These are phyloP conservation scores for Pantherophis vulpinus DNA, from an alignment of 2,797 vertebrate genomes.

Conservation along the genomic window DNA sequence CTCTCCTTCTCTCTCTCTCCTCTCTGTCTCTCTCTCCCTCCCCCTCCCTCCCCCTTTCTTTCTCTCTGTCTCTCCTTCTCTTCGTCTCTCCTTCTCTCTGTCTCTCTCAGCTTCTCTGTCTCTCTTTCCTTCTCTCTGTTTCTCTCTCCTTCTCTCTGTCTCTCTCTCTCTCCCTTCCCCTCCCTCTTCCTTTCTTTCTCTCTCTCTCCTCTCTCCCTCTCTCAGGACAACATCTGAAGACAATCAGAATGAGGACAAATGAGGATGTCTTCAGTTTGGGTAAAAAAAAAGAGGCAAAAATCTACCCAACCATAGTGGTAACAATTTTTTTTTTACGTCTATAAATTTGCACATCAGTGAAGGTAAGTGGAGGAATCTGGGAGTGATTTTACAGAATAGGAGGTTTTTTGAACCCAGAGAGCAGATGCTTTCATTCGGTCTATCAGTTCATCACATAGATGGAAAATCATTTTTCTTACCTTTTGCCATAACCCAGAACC, in stretches of 20 bases:
- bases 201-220: background rate
- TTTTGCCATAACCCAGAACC: background rate
- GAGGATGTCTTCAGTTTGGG: background rate
- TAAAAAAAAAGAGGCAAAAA: background rate
- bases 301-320: background rate
- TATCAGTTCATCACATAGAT: background rate
- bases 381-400: background rate
- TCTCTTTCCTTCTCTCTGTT: too few species aligned
- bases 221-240: background rate
- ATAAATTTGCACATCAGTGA: background rate
- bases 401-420: background rate
- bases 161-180: too few species aligned
- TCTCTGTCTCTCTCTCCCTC: too few species aligned
- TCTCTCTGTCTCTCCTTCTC: too few species aligned
- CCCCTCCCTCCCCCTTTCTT: rapidly evolving
- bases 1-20: too few species aligned
- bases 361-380: background rate
- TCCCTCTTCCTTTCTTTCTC: too few species aligned
- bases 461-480: background rate
- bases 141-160: too few species aligned
- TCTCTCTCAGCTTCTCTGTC: too few species aligned
- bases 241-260: background rate
- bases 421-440: background rate
- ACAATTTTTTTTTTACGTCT: background rate
- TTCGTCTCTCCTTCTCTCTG: too few species aligned